These are phyloP conservation scores for Microtus richardsoni DNA, from an alignment of 2,113 vertebrate species.

Conservation along the genomic window DNA sequence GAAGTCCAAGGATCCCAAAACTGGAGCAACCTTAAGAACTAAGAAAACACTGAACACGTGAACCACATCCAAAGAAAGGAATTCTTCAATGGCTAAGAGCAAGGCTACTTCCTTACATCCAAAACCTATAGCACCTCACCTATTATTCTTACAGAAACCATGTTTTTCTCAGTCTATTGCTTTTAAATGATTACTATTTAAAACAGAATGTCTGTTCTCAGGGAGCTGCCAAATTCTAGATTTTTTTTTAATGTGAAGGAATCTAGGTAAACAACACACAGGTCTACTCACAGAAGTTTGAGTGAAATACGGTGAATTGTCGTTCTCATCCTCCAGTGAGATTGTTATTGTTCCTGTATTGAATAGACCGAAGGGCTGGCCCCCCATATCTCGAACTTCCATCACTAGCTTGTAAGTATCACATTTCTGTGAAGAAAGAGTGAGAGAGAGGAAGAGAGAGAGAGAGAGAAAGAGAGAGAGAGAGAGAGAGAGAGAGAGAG, in stretches of 20 bases:
- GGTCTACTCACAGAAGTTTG: constrained; percentile 87
- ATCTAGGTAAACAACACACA: neutral
- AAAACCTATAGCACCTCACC: neutral
- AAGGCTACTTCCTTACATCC: neutral
- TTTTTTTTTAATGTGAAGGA: constrained; percentile 9
- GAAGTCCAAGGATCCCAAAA: neutral
- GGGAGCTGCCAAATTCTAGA: neutral
- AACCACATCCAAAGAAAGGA: neutral
- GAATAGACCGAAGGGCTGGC: constrained; percentile 84
- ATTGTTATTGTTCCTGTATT: constrained; percentile 89
- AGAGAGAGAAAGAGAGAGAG: too few relatives aligned
- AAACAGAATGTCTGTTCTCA: neutral
- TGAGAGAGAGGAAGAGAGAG: neutral
- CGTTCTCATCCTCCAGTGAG: constrained; percentile 89
- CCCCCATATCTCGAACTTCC: constrained; percentile 90
- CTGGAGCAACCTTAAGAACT: neutral
- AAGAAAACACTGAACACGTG: neutral
- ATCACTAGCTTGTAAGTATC: constrained; percentile 84
- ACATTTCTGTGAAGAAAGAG: constrained; percentile 82
- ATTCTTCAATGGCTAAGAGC: neutral
- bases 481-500: accelerated
- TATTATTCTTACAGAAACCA: neutral
- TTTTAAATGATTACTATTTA: neutral
- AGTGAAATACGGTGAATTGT: constrained; percentile 91
- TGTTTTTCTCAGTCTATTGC: neutral